Evolutionary conservation across 1,140 invertebrate species (phyloP), one percentile per base, ranked within the genome.

Genomic region (Acromyrmex charruanus): DNA sequence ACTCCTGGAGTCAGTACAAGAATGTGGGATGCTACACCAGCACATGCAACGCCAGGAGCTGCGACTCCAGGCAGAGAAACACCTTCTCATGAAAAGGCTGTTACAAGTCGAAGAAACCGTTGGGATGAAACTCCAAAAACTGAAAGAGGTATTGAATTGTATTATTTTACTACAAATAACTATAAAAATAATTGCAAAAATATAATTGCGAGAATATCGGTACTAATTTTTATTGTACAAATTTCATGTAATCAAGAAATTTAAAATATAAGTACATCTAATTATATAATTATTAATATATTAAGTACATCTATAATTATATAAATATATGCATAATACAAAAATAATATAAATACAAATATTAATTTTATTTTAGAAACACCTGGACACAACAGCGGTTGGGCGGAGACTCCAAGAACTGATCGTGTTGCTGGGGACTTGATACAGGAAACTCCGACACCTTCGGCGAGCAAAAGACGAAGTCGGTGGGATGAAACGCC

Each of bases 61-160:
- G 97, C 96, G 61, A 99, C 99, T 9, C 98, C 98, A 9, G 98
- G 98, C 28, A 96, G 98, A 66, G 98, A 98, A 91, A 99, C 98
- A 1, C 98, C 98, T 1, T 98, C 97, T 0, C 98, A 98, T 91
- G 98, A 98, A 90, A 97, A 97, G 94, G 96, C 97, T n/a, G 93
- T 96, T 14, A 97, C 97, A 28, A 97, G 97, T 21, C 95, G 99
- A 21, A 96, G 99, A 81, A 99, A 99, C 96, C 97, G 99, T 85
- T 99, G 99, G 99, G 99, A 99, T 96, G 99, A 99, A 96, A 99
- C 99, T 3, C 99, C 99, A 0, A 99, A 99, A 96, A 99, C 99
- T 18, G 99, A 99, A 94, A 96, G 99, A 93, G 97, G 97, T 51
- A 44, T 97, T 95, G 91, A 81, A 87, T 66, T 77, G 51, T 9